Evolutionary conservation across 2,113 vertebrate genomes (phyloP).

Genomic region (Arizona elegans): DNA sequence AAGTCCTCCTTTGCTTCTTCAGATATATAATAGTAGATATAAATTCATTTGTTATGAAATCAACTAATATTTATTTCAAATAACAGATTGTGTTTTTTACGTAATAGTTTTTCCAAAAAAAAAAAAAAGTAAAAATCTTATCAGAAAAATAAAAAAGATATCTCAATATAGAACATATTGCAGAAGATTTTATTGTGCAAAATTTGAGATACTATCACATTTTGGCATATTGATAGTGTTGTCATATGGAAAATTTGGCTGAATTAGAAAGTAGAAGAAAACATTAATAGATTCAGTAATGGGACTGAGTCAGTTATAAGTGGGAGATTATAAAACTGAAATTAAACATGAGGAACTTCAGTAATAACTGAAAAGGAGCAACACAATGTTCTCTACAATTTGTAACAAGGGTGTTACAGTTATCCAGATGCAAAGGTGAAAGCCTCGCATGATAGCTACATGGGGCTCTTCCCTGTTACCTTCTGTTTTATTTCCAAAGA

Average conservation of each 20-base stretch:
- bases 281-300: not conserved
- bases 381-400: not conserved
- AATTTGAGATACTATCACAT: constrained; percentile 36
- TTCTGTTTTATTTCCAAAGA: not conserved
- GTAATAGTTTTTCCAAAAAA: not conserved
- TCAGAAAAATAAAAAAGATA: not conserved
- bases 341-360: not conserved
- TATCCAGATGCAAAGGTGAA: not conserved
- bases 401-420: not conserved
- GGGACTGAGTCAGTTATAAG: not conserved
- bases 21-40: not conserved
- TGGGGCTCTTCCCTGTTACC: not conserved
- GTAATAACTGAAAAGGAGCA: not conserved
- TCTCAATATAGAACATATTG: not conserved
- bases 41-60: not conserved
- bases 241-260: not conserved
- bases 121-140: constrained; percentile 8
- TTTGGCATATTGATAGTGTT: constrained; percentile 42
- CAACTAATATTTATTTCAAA: not conserved
- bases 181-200: constrained; percentile 24
- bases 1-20: not conserved
- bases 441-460: not conserved
- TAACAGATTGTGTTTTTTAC: not conserved
- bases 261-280: constrained; percentile 30
- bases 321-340: not conserved